Conservation (phyloP, 2,797 vertebrate genomes). For the Columba guinea region DNA sequence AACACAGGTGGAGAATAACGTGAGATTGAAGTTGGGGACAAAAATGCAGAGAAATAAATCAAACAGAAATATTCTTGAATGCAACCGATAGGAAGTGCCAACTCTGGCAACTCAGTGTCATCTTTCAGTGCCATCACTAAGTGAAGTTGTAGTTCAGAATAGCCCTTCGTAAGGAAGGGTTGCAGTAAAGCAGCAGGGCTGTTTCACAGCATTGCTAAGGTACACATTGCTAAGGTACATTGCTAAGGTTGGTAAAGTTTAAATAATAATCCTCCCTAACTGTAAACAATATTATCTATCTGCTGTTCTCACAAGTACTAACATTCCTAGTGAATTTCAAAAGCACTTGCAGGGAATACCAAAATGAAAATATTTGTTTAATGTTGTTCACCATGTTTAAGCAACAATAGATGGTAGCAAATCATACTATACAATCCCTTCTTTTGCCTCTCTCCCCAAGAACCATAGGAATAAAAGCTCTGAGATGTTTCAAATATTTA, state of each 20-base stretch:
- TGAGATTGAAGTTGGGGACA: background rate
- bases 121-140: background rate
- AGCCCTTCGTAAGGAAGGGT: background rate
- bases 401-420: background rate
- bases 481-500: background rate
- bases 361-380: background rate
- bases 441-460: background rate
- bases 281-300: constrained; percentile 5
- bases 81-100: background rate
- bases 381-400: background rate
- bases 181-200: background rate
- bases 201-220: background rate
- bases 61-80: background rate
- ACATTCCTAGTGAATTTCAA: background rate
- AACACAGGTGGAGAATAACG: background rate
- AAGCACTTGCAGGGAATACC: background rate
- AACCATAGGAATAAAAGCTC: background rate
- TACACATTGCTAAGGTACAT: no score
- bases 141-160: background rate
- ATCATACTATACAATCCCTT: background rate
- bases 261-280: background rate
- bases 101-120: background rate
- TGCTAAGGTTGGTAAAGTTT: background rate
- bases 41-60: background rate
- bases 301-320: constrained; percentile 21